Evolutionary conservation across 2,113 vertebrate genomes (phyloP), one percentile per base, ranked within the genome.

Genomic region (Neopipo cinnamomea): DNA sequence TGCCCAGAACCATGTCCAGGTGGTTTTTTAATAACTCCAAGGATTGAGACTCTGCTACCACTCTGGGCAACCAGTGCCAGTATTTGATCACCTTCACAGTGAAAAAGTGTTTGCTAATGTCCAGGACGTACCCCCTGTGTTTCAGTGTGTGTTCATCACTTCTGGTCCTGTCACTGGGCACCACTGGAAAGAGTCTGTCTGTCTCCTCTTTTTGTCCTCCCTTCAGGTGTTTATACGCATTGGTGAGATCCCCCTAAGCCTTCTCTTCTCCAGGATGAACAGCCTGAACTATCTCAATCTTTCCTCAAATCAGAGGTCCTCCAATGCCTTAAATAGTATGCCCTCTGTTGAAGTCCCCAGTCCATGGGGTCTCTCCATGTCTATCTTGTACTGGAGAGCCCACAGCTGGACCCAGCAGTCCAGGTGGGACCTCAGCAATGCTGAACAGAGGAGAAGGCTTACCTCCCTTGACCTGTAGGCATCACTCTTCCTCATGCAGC

Each of bases 1-100:
- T 70, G 23, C 12, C 18, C 47, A 67, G 12, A n/a, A 31, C 8
- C 4, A 13, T 1, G 2, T 31, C 12, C 18, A 74, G 18, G 27
- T 5, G 1, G 0, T 22, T 44, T 67, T 59, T 63, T 10, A 47
- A 2, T n/a, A 41, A 27, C 11, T 81, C 22, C 35, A 41, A 19
- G 17, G 20, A 86, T 1, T 12, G 30, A 56, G 46, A 71, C 2
- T 4, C 15, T 1, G 8, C 9, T 7, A 53, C 3, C 3, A 14
- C 6, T 12, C 52, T 58, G 37, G 11, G 46, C 11, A 89, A 11
- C 9, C 3, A 46, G 5, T 49, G 9, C 11, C 31, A 25, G 13
- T 17, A 5, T 14, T 53, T 0, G 0, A 22, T 37, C 41, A 49
- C 6, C 4, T 10, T 41, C 16, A n/a, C 14, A 33, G 8, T 6